Percentiles rank a stretch among this genome's conserved stretches.
These are phyloP conservation scores for Chauna torquata DNA, from an alignment of 2,113 vertebrate genomes.

Conservation along the genomic window DNA sequence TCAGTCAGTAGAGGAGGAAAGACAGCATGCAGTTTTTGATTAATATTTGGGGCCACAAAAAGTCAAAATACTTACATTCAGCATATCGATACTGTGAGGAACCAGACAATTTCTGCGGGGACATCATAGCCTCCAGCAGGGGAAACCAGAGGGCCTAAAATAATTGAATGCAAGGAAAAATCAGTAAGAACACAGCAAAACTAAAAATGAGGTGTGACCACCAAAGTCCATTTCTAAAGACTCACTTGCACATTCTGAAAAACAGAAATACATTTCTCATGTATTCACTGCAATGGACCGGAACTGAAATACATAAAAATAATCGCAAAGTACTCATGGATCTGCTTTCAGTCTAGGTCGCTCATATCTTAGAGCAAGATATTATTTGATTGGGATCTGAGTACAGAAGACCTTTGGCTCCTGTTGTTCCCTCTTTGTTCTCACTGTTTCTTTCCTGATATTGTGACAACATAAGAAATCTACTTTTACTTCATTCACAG, in stretches of 20 bases:
- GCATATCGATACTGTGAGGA: constrained; percentile 73
- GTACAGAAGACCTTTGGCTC: not conserved
- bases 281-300: not conserved
- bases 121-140: constrained; percentile 94
- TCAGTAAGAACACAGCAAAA: not conserved
- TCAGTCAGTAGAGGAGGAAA: not conserved
- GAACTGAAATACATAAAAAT: not conserved
- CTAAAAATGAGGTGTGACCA: not conserved
- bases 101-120: constrained; percentile 86
- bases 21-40: not conserved
- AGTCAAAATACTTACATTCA: constrained; percentile 77
- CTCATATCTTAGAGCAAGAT: not conserved
- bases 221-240: not conserved
- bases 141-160: constrained; percentile 93
- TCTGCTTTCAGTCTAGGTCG: not conserved
- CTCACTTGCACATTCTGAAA: not conserved
- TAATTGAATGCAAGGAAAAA: not conserved
- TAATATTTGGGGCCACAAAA: not conserved
- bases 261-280: not conserved
- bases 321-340: not conserved
- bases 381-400: not conserved
- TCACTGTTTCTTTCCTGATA: not conserved
- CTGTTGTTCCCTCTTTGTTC: not conserved
- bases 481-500: not conserved
- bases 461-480: not conserved